These are phyloP conservation scores for Phyllostomus discolor DNA, from an alignment of 2,113 vertebrate genomes.

Conservation along the genomic window DNA sequence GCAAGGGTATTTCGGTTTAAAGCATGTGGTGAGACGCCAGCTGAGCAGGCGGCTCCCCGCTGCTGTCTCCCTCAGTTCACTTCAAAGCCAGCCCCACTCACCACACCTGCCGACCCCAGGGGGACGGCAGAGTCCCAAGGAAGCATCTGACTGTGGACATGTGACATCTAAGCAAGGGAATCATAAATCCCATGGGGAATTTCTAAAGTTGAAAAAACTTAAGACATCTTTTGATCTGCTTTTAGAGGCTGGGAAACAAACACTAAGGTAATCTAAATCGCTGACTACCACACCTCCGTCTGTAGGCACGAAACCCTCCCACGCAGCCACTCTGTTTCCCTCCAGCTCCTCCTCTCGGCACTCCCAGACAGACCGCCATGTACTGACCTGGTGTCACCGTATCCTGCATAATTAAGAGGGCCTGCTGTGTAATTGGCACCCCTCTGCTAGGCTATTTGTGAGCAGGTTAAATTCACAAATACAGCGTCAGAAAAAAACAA, in stretches of 20 bases:
- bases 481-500: neutral
- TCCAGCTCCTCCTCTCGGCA: neutral
- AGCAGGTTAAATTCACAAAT: neutral
- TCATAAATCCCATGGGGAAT: neutral
- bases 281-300: neutral
- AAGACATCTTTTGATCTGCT: neutral
- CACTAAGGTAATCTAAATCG: neutral
- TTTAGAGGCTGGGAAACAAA: neutral
- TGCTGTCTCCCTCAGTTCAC: neutral
- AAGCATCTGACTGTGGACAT: neutral
- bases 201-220: neutral
- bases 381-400: too few relatives aligned
- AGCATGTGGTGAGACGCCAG: neutral
- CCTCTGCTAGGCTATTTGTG: neutral
- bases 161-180: neutral
- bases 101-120: neutral
- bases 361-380: neutral
- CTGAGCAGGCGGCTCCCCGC: neutral
- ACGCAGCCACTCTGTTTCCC: neutral
- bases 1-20: neutral
- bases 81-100: neutral
- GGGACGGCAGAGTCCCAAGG: neutral
- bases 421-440: neutral
- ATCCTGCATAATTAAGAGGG: neutral
- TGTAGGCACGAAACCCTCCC: neutral